phyloP scores from a whole-genome alignment of 2,888 invertebrate species.

The Xestia rhomboidea region DNA sequence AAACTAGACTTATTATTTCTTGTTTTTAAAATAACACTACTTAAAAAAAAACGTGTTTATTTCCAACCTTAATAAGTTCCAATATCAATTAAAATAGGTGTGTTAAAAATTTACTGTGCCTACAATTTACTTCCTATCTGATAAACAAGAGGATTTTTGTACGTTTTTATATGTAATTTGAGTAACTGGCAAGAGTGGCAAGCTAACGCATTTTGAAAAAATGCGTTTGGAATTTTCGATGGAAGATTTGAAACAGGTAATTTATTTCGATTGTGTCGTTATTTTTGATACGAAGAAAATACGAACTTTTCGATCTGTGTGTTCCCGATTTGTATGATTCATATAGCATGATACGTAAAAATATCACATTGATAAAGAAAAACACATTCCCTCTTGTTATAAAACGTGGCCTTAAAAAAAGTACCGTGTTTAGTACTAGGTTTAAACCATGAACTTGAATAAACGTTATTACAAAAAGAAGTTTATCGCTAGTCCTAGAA shows the following conservation, averaged over 20 bases:
- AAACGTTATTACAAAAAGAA: too few relatives aligned
- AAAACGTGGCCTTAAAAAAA: too few relatives aligned
- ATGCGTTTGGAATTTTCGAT: slow-evolving; percentile 20
- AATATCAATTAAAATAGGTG: not conserved
- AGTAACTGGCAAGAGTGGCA: not conserved
- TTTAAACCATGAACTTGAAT: too few relatives aligned
- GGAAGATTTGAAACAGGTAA: slow-evolving; percentile 27
- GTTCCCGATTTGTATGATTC: not conserved
- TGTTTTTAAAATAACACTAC: slow-evolving; percentile 13
- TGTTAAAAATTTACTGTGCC: not conserved
- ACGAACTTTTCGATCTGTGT: not conserved
- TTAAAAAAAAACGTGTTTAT: not conserved
- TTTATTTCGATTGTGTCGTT: not conserved
- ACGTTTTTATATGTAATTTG: slow-evolving; percentile 4
- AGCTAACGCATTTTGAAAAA: not conserved
- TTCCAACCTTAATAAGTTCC: not conserved
- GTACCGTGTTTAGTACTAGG: too few relatives aligned
- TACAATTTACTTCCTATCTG: not conserved
- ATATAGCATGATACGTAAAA: not conserved
- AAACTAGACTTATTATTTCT: not conserved
- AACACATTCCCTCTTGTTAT: too few relatives aligned
- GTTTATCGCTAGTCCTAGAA: too few relatives aligned
- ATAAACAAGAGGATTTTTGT: too few relatives aligned
- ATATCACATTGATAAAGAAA: not conserved
- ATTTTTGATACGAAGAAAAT: not conserved